Percentiles rank a stretch among this genome's conserved stretches.
phyloP scores from a whole-genome alignment of 2,113 vertebrate species.

The Sceloporus undulatus region DNA sequence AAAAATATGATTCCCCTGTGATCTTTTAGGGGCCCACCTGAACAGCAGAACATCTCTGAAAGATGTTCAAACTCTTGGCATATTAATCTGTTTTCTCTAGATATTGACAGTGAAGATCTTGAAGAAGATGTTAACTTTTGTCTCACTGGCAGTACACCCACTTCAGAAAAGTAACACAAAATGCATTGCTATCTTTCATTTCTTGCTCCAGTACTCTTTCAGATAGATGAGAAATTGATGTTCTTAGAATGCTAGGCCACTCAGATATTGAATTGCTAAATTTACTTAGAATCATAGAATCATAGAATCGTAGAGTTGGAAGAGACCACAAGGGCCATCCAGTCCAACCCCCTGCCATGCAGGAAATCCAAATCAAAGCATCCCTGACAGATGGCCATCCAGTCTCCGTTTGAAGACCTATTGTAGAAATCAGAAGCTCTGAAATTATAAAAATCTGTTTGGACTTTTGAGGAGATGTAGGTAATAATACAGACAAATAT shows the following conservation, averaged over 20 bases:
- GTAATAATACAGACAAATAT: not conserved
- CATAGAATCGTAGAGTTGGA: too few relatives aligned
- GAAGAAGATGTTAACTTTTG: not conserved
- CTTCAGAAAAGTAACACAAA: not conserved
- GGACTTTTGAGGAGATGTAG: not conserved
- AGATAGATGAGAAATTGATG: not conserved
- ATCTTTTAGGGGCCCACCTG: not conserved
- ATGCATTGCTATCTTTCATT: slow-evolving; percentile 7
- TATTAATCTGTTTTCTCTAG: not conserved
- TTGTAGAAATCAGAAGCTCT: not conserved
- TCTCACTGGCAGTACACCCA: not conserved
- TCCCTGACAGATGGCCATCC: too few relatives aligned
- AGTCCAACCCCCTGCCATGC: too few relatives aligned
- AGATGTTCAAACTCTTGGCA: not conserved
- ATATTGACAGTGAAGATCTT: not conserved
- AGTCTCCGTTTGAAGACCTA: too few relatives aligned
- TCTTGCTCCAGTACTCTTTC: not conserved
- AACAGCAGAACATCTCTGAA: not conserved
- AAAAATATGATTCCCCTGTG: too few relatives aligned
- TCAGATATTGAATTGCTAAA: not conserved
- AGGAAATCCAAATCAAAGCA: too few relatives aligned
- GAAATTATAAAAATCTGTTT: not conserved
- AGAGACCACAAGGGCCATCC: too few relatives aligned
- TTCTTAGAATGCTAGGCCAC: not conserved
- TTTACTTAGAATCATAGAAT: too few relatives aligned